Evolutionary conservation across 2,113 vertebrate species (phyloP), one percentile per base, ranked within the genome.

Genomic region (Panthera tigris): DNA sequence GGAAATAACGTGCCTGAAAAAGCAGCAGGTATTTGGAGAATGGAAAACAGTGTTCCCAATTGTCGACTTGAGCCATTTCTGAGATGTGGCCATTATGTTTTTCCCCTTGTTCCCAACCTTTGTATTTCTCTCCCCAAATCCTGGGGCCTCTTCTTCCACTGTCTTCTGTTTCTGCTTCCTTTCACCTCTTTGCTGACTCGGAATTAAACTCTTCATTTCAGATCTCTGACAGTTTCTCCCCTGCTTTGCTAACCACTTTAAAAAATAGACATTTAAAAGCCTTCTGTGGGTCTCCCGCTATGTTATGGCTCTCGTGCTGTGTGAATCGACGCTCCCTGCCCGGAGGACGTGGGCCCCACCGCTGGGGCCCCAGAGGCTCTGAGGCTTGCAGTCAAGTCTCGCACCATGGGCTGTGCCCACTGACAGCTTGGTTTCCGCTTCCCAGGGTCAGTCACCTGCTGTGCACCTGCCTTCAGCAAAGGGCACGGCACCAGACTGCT

Each of bases 211-310:
- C 82, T 94, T 86, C 76, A 78, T 85, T 63, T 55, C 1, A 3
- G 61, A 52, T 95, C 95, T 97, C 95, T 96, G 95, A 93, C 71
- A 95, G 39, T 96, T 88, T 95, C 94, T 96, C 48, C 71, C 91
- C 94, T 91, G 92, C 87, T 87, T 97, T 97, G 95, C 92, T 97
- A 94, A 97, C 92, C 87, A 92, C 92, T 95, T 97, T 95, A 89
- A 95, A 97, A 97, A 97, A 94, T 16, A 97, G 88, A 95, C 88
- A 79, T 96, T 98, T 92, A 82, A 96, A 97, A 96, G 81, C 76
- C 84, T 95, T 96, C 96, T 69, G 27, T 83, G 94, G 39, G 15
- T 91, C 97, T 91, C 95, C 97, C 0, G 92, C 97, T 92, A 92
- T 78, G 88, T 95, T 97, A 94, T 89, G 90, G 95, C 92, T 94